Evolutionary conservation across 2,113 vertebrate species (phyloP).

Genomic region (Lepus timidus): DNA sequence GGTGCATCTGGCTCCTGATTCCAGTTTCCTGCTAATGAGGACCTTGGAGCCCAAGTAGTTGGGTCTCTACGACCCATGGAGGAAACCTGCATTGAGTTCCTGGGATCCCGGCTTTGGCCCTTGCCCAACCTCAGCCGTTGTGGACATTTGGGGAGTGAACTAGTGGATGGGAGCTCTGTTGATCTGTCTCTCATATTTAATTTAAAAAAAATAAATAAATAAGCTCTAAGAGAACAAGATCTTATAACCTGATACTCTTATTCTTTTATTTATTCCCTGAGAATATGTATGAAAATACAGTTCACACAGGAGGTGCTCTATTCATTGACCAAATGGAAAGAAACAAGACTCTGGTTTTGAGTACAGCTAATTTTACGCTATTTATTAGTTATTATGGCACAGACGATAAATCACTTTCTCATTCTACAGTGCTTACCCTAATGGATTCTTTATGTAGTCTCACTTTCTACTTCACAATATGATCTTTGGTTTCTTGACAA

Average conservation of each 20-base stretch:
- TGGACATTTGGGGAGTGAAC: no score
- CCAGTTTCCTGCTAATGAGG: no score
- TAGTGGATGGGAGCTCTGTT: no score
- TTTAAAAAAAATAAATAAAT: no score
- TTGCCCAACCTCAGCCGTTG: no score
- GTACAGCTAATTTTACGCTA: constrained; percentile 45
- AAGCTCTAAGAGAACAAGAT: neutral
- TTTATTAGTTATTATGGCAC: constrained; percentile 44
- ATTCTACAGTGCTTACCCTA: neutral
- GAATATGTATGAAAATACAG: neutral
- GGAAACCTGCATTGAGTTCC: no score
- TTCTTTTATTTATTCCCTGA: constrained; percentile 38
- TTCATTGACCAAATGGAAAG: constrained; percentile 48
- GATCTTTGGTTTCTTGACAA: constrained; percentile 17
- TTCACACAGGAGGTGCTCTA: neutral
- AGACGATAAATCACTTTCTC: constrained; percentile 38
- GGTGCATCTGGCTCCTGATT: no score
- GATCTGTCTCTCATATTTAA: no score
- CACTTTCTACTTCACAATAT: constrained; percentile 51
- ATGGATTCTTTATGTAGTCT: constrained; percentile 39
- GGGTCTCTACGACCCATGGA: no score
- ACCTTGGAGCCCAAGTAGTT: no score
- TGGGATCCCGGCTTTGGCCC: no score
- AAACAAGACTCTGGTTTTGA: constrained; percentile 53
- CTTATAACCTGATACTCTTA: constrained; percentile 10